A percentile compares a stretch with the other conserved stretches of the same genome.
Conservation (phyloP, 1,140 invertebrate genomes). For the Euwallacea fornicatus region DNA sequence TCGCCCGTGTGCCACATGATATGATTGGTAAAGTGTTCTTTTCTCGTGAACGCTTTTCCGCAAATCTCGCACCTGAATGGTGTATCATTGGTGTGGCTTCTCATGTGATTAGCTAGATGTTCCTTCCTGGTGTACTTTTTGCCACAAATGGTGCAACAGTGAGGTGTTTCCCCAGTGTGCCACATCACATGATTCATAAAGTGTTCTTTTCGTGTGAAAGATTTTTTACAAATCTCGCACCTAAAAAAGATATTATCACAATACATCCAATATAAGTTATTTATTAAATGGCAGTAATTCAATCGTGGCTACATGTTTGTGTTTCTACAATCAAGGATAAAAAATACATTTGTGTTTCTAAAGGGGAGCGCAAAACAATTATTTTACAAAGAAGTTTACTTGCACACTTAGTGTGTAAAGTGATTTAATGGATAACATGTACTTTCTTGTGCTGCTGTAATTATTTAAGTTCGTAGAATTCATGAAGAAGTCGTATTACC, state of each 20-base stretch:
- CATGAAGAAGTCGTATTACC: too few relatives aligned
- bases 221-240: slow-evolving; percentile 73
- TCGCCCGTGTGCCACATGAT: slow-evolving; percentile 86
- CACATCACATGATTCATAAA: slow-evolving; percentile 67
- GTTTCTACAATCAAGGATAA: too few relatives aligned
- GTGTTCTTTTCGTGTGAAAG: slow-evolving; percentile 68
- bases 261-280: background rate
- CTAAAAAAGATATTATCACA: background rate
- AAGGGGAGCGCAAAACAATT: background rate
- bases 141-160: slow-evolving; percentile 73
- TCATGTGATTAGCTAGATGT: slow-evolving; percentile 75
- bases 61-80: slow-evolving; percentile 72
- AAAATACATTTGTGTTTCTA: background rate
- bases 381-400: background rate
- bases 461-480: too few relatives aligned
- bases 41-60: slow-evolving; percentile 83
- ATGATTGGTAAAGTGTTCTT: slow-evolving; percentile 84
- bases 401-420: background rate
- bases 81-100: slow-evolving; percentile 66
- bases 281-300: background rate
- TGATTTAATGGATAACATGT: too few relatives aligned
- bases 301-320: too few relatives aligned
- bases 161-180: slow-evolving; percentile 72
- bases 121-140: slow-evolving; percentile 79
- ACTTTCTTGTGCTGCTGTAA: too few relatives aligned